Evolutionary conservation across 2,888 invertebrate genomes (phyloP), one percentile per base, ranked within the genome.

Genomic region (Aspidiotus rigidus): DNA sequence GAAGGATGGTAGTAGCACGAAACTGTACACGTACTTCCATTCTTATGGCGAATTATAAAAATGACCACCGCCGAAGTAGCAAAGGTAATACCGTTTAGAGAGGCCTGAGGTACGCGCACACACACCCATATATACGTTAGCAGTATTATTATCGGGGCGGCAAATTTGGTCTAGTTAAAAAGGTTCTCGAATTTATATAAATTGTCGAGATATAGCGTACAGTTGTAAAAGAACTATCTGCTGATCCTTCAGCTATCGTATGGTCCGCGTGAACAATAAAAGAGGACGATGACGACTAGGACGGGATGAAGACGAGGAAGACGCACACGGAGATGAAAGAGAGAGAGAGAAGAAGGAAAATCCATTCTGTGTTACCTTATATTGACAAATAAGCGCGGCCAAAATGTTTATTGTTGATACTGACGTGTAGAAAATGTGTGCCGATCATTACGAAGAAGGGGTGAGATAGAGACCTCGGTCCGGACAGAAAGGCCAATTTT

Each of bases 371-470:
- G 16, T 59, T 59, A 59, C 59, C 59, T 59, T 59, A 59, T 28
- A 59, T 59, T 28, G 59, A 59, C 59, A 28, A 59, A 59, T 59
- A 59, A 59, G 39, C 59, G 59, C 59, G 17, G 59, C 59, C 59
- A 28, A 59, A 59, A 16, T 59, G 59, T 59, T 59, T 59, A 28
- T 59, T 59, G 59, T 59, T 13, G 39, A 59, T 59, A 39, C 39
- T 59, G 59, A 59, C 59, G 28, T 59, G 28, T 59, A n/a, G 49
- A 49, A 49, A 49, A 59, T 59, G 39, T 16, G 56, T 16, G 17
- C 16, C 56, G 10, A 15, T n/a, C 17, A 56, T 17, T 17, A 56
- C 56, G 39, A 28, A 28, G 59, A 59, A 59, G 17, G 59, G 39
- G 59, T 59, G 59, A 59, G 59, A 59, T 59, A 59, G 39, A 59